These are phyloP conservation scores for Ypsolopha sequella DNA, from an alignment of 2,888 invertebrate genomes.

Conservation along the genomic window DNA sequence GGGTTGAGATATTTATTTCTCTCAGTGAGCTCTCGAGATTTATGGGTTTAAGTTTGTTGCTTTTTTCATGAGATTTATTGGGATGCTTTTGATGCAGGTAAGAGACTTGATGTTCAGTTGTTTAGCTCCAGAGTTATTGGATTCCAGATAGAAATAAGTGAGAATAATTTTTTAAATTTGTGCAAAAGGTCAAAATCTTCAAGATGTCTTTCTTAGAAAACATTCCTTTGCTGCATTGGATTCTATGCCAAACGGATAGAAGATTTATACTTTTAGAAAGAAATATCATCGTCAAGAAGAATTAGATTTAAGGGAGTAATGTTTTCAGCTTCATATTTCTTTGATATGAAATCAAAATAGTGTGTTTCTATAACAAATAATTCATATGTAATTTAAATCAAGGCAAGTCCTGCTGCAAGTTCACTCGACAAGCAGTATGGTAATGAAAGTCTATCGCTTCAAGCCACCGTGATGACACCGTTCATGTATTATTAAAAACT, in stretches of 20 bases:
- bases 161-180: too few species aligned
- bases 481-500: neutral
- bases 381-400: neutral
- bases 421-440: conserved; percentile 47
- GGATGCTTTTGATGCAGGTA: conserved; percentile 40
- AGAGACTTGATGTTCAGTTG: conserved; percentile 16
- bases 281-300: neutral
- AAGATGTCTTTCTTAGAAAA: too few species aligned
- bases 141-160: neutral
- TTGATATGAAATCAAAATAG: too few species aligned
- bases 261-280: neutral
- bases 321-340: too few species aligned
- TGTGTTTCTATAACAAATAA: too few species aligned
- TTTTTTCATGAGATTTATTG: conserved; percentile 46
- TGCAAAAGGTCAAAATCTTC: too few species aligned
- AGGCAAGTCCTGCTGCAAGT: conserved; percentile 17
- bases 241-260: too few species aligned
- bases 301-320: too few species aligned
- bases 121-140: neutral
- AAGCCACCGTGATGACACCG: too few species aligned
- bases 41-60: conserved; percentile 26
- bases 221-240: too few species aligned
- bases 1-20: conserved; percentile 56
- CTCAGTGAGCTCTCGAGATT: conserved; percentile 36
- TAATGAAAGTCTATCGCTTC: conserved; percentile 50